phyloP scores from a whole-genome alignment of 2,888 invertebrate genomes.

The Quadroppia sp. region DNA sequence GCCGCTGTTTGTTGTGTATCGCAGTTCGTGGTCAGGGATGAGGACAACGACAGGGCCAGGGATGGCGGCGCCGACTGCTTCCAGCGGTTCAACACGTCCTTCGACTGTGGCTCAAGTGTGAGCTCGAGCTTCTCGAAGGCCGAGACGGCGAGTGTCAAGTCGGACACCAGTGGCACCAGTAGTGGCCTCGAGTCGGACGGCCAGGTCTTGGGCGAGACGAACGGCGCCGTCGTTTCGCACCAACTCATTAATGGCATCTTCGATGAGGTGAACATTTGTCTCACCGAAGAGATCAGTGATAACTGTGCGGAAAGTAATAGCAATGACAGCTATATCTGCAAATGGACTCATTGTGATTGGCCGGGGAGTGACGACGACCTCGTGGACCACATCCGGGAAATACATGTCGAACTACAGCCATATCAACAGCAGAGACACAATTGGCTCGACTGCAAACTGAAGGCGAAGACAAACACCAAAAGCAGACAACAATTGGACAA shows the following conservation, averaged over 20 bases:
- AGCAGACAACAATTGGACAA: neutral
- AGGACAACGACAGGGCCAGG: neutral
- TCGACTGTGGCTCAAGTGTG: neutral
- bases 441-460: neutral
- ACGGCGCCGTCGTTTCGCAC: neutral
- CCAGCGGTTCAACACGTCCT: neutral
- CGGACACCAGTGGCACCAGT: neutral
- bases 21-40: neutral
- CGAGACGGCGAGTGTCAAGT: neutral
- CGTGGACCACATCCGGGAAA: slow-evolving; percentile 50
- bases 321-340: slow-evolving; percentile 48
- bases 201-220: neutral
- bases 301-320: neutral
- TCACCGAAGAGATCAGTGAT: neutral
- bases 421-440: slow-evolving; percentile 35
- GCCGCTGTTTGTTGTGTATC: neutral
- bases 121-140: neutral
- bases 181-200: slow-evolving; percentile 5
- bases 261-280: neutral
- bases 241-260: neutral
- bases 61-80: neutral
- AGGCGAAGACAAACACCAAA: neutral
- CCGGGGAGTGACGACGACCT: slow-evolving; percentile 46
- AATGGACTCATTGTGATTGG: slow-evolving; percentile 52
- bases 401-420: slow-evolving; percentile 50